Evolutionary conservation across 2,113 vertebrate species (phyloP), one percentile per base, ranked within the genome.

Genomic region (Takifugu bimaculatus): DNA sequence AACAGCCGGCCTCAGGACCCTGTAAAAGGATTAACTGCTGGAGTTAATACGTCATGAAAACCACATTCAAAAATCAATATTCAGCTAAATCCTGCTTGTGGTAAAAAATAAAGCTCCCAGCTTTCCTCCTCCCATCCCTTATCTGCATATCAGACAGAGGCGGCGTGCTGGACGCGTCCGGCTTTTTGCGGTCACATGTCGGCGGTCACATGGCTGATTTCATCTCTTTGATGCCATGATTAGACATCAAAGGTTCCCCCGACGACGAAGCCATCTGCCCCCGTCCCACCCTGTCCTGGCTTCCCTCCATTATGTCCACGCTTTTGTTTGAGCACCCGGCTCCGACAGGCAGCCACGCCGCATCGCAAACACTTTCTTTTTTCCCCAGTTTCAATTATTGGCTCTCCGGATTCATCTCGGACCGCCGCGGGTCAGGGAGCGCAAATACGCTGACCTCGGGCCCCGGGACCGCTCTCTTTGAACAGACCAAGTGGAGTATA

Each of bases 251-350:
- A 83, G 78, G 43, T 63, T 77, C 77, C 77, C 70, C 70, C 9
- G 70, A 86, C 79, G 80, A 86, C 83, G 54, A 75, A 83, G 75
- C 81, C 84, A 81, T 86, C 79, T 87, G 82, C 75, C 70, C 73
- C 60, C 25, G 45, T 77, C 68, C 67, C 64, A 3, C 73, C 61
- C 65, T 71, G 70, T 67, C 65, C 68, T 83, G 85, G 81, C 85
- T 68, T 77, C 52, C 51, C 26, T 79, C 87, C 84, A 84, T 80
- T 84, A 65, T 85, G 84, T 87, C 84, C 80, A 85, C 87, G 54
- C 72, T 48, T 70, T 70, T 88, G 86, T 88, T 88, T 87, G 85
- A 83, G 68, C 66, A 84, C 79, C 83, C 50, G 58, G 68, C 70
- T 80, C 68, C 65, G 65, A 56, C 32, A 74, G 70, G 77, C 79